Base-by-base conservation (phyloP, 2,797 vertebrate species). In the Rhynchonycteris naso region DNA sequence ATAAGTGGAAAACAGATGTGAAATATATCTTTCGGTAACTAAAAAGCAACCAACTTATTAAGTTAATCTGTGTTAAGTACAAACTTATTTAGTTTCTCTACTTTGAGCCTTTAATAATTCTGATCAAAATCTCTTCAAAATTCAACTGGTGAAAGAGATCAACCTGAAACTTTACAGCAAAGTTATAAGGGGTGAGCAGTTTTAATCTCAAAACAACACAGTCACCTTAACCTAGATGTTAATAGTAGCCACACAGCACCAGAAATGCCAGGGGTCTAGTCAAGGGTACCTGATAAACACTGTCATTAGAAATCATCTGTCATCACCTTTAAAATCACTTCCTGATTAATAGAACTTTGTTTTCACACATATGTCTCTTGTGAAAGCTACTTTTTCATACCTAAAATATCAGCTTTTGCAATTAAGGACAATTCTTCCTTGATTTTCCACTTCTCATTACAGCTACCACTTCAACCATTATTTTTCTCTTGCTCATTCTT, bases 1-100 rank as follows among this genome's bases (percentile, higher is more conserved):
- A 92, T 58, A 33, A 94, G 19, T 85, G 82, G 94, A 92, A 97
- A 96, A 95, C 28, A 92, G n/a, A 81, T 50, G 50, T 58, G 66
- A 91, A 90, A 54, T 56, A 26, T 50, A 52, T 78, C 72, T 87
- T 76, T 93, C 74, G 80, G 68, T 74, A 82, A 76, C 56, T 22
- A 56, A 96, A 86, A 79, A 81, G n/a, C 69, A 96, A 58, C 58
- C 4, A 56, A 69, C 71, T 86, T 78, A 69, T 96, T 78, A 83
- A 94, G 79, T 91, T 35, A 58, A 69, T 52, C 71, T 79, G 43
- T 69, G 19, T 72, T 72, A 83, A 76, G 22, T 72, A 8, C 65
- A 35, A 76, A 33, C 28, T 21, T 58, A 85, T 43, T 68, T 56
- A 95, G 33, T 88, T 66, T 97, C n/a, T 86, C 33, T 61, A 61